Percentiles rank a stretch among this genome's conserved stretches.
phyloP scores from a whole-genome alignment of 2,797 vertebrate genomes.

The Holocentrus rufus region DNA sequence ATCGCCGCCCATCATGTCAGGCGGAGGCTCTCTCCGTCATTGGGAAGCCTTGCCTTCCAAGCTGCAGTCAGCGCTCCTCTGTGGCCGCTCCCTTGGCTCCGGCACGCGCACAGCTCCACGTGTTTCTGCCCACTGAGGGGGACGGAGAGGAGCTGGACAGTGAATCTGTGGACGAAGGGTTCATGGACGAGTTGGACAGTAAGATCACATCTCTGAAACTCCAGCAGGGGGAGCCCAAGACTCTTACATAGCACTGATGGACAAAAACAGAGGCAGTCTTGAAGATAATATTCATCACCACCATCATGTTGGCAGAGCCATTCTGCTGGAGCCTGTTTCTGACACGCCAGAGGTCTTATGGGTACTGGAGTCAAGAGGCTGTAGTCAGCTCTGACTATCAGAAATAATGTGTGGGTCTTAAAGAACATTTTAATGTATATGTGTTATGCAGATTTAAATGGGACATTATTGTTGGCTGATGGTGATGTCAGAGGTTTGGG shows the following conservation, averaged over 20 bases:
- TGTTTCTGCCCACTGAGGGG: constrained; percentile 80
- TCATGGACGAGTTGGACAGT: constrained; percentile 82
- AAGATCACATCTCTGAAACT: constrained; percentile 69
- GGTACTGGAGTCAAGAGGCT: too few relatives aligned
- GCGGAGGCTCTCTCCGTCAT: constrained; percentile 72
- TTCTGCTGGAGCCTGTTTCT: background rate
- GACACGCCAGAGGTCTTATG: background rate
- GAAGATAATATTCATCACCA: background rate
- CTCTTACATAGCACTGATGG: background rate
- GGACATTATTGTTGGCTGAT: too few relatives aligned
- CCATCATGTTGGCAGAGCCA: background rate
- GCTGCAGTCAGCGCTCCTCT: constrained; percentile 23
- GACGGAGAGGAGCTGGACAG: constrained; percentile 70
- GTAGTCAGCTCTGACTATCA: too few relatives aligned
- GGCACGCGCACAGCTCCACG: constrained; percentile 78
- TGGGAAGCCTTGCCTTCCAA: constrained; percentile 75
- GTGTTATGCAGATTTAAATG: too few relatives aligned
- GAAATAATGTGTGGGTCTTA: too few relatives aligned
- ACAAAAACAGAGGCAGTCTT: background rate
- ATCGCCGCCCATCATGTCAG: background rate
- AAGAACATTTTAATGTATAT: too few relatives aligned
- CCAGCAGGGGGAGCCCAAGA: constrained; percentile 57
- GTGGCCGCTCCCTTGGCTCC: constrained; percentile 19
- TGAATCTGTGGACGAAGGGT: constrained; percentile 79
- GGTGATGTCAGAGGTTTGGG: too few relatives aligned